phyloP scores from a whole-genome alignment of 1,140 invertebrate genomes.

The Zaprionus inermis region DNA sequence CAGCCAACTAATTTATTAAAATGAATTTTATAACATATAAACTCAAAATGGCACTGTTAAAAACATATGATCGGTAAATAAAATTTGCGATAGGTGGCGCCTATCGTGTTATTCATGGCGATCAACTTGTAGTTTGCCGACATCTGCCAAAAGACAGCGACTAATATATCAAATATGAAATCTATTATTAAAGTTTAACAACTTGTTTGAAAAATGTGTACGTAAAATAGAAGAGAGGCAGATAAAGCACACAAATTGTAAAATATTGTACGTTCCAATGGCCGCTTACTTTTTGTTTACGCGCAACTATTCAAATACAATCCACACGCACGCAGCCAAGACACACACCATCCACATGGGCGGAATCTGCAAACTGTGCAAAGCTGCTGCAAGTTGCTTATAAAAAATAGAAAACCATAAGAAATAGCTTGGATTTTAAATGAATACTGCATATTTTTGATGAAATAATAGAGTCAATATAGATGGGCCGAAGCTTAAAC shows the following conservation, averaged over 20 bases:
- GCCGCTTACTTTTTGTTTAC: neutral
- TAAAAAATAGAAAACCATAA: too few species aligned
- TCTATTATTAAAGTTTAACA: neutral
- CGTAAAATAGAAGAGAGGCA: too few species aligned
- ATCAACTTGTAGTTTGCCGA: neutral
- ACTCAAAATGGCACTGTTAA: constrained; percentile 6
- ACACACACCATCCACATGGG: constrained; percentile 38
- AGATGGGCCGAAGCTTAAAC: neutral
- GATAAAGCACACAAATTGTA: too few species aligned
- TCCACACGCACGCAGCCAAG: constrained; percentile 31
- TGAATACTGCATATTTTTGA: too few species aligned
- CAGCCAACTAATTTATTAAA: neutral
- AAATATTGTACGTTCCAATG: too few species aligned
- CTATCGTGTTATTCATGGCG: neutral
- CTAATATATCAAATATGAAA: neutral
- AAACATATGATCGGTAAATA: neutral
- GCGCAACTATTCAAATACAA: constrained; percentile 7
- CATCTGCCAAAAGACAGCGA: neutral
- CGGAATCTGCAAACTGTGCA: constrained; percentile 41
- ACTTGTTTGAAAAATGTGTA: neutral
- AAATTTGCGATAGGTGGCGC: constrained; percentile 3
- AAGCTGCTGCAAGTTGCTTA: neutral
- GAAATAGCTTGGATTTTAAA: too few species aligned
- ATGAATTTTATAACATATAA: neutral
- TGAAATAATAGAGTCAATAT: too few species aligned